These are phyloP conservation scores for Agrilus planipennis DNA, from an alignment of 1,140 invertebrate species.

Conservation along the genomic window DNA sequence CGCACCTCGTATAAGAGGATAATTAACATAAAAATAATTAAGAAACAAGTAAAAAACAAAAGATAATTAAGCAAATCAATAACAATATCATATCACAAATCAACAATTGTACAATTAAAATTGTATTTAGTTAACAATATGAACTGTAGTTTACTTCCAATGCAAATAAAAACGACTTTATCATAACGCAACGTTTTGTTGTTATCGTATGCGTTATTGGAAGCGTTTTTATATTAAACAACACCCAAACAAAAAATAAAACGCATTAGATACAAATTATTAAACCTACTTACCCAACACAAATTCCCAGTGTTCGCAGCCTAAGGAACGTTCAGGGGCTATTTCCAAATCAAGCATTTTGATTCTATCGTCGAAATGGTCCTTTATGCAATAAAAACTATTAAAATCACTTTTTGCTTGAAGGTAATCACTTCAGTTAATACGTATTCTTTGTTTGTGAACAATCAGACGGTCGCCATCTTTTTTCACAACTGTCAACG, in stretches of 20 bases:
- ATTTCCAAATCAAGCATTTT: conserved; percentile 92
- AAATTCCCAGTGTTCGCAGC: conserved; percentile 96
- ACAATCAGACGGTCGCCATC: conserved; percentile 17
- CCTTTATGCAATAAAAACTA: conserved; percentile 4
- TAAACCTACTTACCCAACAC: conserved; percentile 67
- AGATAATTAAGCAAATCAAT: too few relatives aligned
- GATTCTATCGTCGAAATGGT: neutral
- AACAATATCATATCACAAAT: too few relatives aligned
- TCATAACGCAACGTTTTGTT: too few relatives aligned
- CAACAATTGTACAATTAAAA: too few relatives aligned
- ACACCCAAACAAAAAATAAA: conserved; percentile 8
- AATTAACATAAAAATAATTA: too few relatives aligned
- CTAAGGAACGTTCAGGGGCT: conserved; percentile 86
- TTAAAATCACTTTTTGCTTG: conserved; percentile 13
- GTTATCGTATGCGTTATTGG: too few relatives aligned
- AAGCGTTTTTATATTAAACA: too few relatives aligned
- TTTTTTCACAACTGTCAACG: conserved; percentile 18
- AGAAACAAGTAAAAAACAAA: too few relatives aligned
- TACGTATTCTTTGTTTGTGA: conserved; percentile 16
- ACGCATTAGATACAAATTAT: conserved; percentile 12
- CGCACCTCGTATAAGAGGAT: too few relatives aligned
- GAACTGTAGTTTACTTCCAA: too few relatives aligned
- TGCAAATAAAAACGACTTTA: too few relatives aligned
- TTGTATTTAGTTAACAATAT: too few relatives aligned
- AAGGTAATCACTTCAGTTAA: conserved; percentile 11